phyloP scores from a whole-genome alignment of 2,888 invertebrate species.

The Calameuta idolon region DNA sequence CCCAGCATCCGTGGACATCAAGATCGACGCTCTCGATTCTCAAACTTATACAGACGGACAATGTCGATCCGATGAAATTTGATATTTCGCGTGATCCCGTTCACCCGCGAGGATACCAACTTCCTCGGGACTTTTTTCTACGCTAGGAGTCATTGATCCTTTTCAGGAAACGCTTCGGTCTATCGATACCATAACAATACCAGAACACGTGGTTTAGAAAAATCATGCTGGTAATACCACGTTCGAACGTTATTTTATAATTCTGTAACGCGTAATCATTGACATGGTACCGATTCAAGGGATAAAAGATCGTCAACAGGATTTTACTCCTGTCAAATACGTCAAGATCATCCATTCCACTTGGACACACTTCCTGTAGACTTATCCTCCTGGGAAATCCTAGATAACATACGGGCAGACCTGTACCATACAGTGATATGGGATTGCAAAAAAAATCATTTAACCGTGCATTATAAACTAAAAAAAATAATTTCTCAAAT shows the following conservation, averaged over 20 bases:
- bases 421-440: background rate
- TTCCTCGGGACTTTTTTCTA: background rate
- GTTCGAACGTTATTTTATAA: background rate
- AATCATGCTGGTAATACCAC: background rate
- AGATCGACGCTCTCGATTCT: background rate
- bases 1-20: background rate
- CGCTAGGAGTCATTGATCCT: background rate
- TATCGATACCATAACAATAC: background rate
- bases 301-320: too few relatives aligned
- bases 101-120: background rate
- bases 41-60: background rate
- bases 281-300: too few relatives aligned
- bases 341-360: too few relatives aligned
- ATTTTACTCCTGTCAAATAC: too few relatives aligned
- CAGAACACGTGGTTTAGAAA: background rate
- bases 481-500: background rate
- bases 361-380: too few relatives aligned
- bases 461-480: background rate
- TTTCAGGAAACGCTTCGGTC: background rate
- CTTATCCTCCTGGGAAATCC: too few relatives aligned
- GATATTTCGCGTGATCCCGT: background rate
- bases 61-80: background rate
- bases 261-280: too few relatives aligned
- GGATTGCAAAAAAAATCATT: background rate
- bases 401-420: too few relatives aligned